Evolutionary conservation across 2,113 vertebrate genomes (phyloP).

Genomic region (Stigmatopora nigra): DNA sequence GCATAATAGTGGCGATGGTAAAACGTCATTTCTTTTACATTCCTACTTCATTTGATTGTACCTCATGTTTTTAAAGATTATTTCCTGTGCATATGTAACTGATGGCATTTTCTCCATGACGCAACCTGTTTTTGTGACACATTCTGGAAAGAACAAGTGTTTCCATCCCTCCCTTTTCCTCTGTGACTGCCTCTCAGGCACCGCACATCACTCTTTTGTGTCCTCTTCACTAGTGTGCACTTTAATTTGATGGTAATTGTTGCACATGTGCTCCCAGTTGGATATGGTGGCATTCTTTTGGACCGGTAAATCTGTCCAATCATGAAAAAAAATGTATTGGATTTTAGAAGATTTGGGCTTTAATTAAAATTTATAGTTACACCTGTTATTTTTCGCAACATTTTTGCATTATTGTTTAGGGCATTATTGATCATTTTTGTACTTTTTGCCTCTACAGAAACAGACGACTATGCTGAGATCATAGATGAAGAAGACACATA

Average conservation of each 20-base stretch:
- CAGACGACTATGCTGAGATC: slow-evolving; percentile 98
- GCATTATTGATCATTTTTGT: background rate
- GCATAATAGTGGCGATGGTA: slow-evolving; percentile 69
- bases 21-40: slow-evolving; percentile 43
- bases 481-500: slow-evolving; percentile 98
- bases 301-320: slow-evolving; percentile 38
- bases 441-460: slow-evolving; percentile 72
- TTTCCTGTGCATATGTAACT: slow-evolving; percentile 12
- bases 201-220: slow-evolving; percentile 14
- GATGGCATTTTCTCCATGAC: slow-evolving; percentile 51
- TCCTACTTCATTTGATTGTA: slow-evolving; percentile 13
- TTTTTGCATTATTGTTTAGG: background rate
- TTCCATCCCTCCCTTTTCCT: slow-evolving; percentile 54
- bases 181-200: slow-evolving; percentile 13
- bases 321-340: background rate
- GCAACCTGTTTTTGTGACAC: slow-evolving; percentile 61
- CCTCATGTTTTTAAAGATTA: background rate
- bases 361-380: background rate
- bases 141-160: slow-evolving; percentile 47
- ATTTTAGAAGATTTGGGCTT: background rate
- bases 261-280: slow-evolving; percentile 27
- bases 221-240: slow-evolving; percentile 3
- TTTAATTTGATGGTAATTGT: slow-evolving; percentile 6
- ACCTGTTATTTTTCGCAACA: background rate
- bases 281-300: slow-evolving; percentile 40